Conservation (phyloP, 2,797 vertebrate genomes). For the Benthosema pterotum region DNA sequence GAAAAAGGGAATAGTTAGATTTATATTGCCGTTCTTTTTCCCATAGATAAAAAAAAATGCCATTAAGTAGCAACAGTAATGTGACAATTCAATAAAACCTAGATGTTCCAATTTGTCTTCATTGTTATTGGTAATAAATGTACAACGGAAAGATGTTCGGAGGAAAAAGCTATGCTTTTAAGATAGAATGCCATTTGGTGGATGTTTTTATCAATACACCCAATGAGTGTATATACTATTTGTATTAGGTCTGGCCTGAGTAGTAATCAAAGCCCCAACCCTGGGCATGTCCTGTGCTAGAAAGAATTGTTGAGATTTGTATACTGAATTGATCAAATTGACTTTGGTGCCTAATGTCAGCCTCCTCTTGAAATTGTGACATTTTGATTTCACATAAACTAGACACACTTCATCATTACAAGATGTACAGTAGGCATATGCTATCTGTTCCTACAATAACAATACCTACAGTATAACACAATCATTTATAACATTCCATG, state of each 20-base stretch:
- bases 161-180: neutral
- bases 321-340: no score
- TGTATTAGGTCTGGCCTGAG: no score
- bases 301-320: no score
- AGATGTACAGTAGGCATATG: conserved; percentile 3
- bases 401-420: conserved; percentile 12
- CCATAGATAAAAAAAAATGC: conserved; percentile 26
- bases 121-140: neutral
- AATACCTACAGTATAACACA: neutral
- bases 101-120: neutral
- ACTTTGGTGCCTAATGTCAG: neutral
- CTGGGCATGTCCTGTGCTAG: no score
- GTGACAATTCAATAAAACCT: neutral
- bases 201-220: no score
- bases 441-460: no score
- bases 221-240: no score
- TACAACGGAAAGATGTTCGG: neutral
- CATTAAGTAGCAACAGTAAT: neutral
- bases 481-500: conserved; percentile 8
- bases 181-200: no score
- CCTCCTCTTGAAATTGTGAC: neutral
- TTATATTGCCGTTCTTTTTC: neutral
- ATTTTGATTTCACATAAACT: conserved; percentile 19
- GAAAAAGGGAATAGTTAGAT: conserved; percentile 17
- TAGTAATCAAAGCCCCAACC: no score